Conservation (phyloP, 2,888 invertebrate genomes). For the Drosophila picticornis region DNA sequence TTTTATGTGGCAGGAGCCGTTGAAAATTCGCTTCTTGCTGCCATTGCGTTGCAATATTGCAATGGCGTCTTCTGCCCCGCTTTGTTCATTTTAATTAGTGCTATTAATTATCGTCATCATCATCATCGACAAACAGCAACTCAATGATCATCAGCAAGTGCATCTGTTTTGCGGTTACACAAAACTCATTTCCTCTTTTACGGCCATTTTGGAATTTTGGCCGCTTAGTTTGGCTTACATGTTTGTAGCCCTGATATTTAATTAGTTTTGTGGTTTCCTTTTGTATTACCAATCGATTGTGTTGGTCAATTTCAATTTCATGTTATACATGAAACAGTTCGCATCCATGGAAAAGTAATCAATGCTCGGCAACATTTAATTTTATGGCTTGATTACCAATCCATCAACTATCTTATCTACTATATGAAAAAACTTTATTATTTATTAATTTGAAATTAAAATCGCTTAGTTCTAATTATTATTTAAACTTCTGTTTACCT, state of each 20-base stretch:
- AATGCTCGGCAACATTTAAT: neutral
- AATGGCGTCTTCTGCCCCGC: conserved; percentile 40
- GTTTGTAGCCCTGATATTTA: conserved; percentile 14
- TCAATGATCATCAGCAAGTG: conserved; percentile 22
- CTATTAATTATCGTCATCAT: conserved; percentile 64
- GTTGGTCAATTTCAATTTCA: conserved; percentile 2
- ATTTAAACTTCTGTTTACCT: neutral
- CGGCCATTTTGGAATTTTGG: conserved; percentile 61
- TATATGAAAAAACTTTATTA: neutral
- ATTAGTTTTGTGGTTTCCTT: conserved; percentile 52
- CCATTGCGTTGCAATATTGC: conserved; percentile 36
- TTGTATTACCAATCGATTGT: conserved; percentile 14
- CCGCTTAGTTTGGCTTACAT: conserved; percentile 12
- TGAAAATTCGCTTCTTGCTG: conserved; percentile 61
- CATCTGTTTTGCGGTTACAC: conserved; percentile 65
- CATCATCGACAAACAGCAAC: neutral
- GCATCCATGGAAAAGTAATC: neutral
- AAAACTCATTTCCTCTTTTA: conserved; percentile 68
- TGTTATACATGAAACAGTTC: neutral
- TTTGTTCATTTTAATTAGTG: conserved; percentile 65
- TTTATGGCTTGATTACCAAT: neutral
- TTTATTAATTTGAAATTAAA: neutral
- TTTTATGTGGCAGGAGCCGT: conserved; percentile 80
- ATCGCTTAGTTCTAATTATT: neutral
- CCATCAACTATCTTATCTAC: neutral